These are phyloP conservation scores for Drosophila bocki DNA, from an alignment of 1,140 invertebrate genomes.

Conservation along the genomic window DNA sequence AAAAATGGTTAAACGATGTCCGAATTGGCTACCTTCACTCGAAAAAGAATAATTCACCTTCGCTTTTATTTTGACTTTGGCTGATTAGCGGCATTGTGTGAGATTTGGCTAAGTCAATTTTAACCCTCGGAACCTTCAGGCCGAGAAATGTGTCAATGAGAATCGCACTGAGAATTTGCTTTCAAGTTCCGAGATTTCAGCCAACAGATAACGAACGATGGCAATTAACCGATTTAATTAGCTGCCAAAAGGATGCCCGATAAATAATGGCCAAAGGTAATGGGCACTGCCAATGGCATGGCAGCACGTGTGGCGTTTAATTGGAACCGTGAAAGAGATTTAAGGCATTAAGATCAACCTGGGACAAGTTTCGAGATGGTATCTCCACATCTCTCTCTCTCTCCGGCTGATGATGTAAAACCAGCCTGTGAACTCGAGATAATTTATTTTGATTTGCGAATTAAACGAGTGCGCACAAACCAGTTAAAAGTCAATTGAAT, in stretches of 20 bases:
- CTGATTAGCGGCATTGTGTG: conserved; percentile 67
- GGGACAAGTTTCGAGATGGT: conserved; percentile 40
- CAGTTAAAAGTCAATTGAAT: conserved; percentile 5
- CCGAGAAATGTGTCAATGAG: conserved; percentile 47
- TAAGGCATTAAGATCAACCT: conserved; percentile 47
- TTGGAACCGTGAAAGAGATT: conserved; percentile 49
- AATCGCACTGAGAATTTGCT: conserved; percentile 26
- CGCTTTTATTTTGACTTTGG: conserved; percentile 34
- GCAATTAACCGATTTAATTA: conserved; percentile 57
- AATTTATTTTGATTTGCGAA: conserved; percentile 45
- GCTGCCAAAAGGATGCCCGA: conserved; percentile 41
- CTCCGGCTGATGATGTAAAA: conserved; percentile 39
- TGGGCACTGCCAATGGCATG: conserved; percentile 40
- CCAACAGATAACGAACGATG: conserved; percentile 25
- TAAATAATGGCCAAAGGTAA: conserved; percentile 41
- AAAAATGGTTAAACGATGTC: conserved; percentile 27
- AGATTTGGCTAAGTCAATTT: conserved; percentile 22
- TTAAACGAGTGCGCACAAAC: conserved; percentile 2
- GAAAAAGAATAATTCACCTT: conserved; percentile 44
- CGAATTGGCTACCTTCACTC: conserved; percentile 1
- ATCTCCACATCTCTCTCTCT: conserved; percentile 19
- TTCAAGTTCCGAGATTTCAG: conserved; percentile 5
- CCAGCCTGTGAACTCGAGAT: conserved; percentile 39
- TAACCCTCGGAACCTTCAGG: conserved; percentile 26
- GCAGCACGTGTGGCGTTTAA: conserved; percentile 59